Percentiles rank a stretch among this genome's conserved stretches.
These are phyloP conservation scores for Nebria brevicollis DNA, from an alignment of 2,888 invertebrate genomes.

Conservation along the genomic window DNA sequence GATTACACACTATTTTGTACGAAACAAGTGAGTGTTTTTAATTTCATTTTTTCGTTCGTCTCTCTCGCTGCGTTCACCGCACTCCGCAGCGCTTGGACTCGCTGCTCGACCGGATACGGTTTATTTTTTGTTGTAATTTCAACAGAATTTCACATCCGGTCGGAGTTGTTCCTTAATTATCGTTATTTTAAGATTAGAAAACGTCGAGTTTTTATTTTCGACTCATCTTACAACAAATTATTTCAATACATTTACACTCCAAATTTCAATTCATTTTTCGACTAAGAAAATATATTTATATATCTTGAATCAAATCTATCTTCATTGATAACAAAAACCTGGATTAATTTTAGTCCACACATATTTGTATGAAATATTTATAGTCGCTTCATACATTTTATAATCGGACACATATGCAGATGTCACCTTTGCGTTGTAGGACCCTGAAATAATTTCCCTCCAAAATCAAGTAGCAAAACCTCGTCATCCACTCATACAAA, in stretches of 20 bases:
- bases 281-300: no score
- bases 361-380: no score
- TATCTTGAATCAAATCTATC: no score
- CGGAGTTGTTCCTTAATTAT: background rate
- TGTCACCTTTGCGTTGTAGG: background rate
- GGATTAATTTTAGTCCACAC: no score
- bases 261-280: no score
- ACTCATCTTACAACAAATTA: background rate
- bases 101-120: background rate
- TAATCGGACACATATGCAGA: background rate
- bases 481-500: background rate
- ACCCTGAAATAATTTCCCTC: conserved; percentile 17
- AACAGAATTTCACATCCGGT: conserved; percentile 1
- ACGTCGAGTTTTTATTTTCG: background rate
- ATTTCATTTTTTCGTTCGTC: background rate
- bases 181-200: conserved; percentile 1
- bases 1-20: background rate
- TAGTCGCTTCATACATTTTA: background rate
- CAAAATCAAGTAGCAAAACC: conserved; percentile 15
- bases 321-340: no score
- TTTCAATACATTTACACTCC: no score
- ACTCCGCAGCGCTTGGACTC: background rate
- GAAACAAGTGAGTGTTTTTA: background rate
- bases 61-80: no score
- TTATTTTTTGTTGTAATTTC: conserved; percentile 1